Evolutionary conservation across 2,113 vertebrate species (phyloP), one percentile per base, ranked within the genome.

Genomic region (Hyla sarda): DNA sequence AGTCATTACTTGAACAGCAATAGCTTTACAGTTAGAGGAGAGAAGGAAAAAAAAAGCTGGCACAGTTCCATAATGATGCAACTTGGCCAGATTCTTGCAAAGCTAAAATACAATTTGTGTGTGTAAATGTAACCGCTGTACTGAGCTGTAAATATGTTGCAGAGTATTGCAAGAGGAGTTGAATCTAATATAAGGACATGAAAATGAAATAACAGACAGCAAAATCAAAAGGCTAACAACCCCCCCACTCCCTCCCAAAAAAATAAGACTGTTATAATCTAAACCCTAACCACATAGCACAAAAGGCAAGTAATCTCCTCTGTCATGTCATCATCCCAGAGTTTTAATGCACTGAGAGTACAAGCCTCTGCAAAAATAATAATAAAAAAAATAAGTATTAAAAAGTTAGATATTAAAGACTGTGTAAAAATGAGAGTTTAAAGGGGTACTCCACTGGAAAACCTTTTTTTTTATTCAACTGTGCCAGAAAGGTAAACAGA

Each of bases 61-160:
- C 81, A 21, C 21, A 34, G 14, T 54, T 82, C 65, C 65, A 82
- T 30, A 30, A 37, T 83, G 82, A 83, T 83, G 82, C 82, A 83
- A 83, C 82, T 23, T 19, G 21, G 67, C 21, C 47, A 25, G 30
- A 11, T 25, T 83, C 28, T 83, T 83, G 32, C 82, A 73, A 14
- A 73, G 67, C 45, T 56, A n/a, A 48, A 67, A 65, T 9, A 16
- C 14, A 28, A 48, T 28, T 28, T 41, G 30, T 65, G 13, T 19
- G 23, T 67, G 25, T 30, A 9, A 50, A 19, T 19, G 60, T 47
- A 30, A 82, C 67, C 28, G 37, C 12, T 10, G 45, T 67, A 19
- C 37, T 30, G 13, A 13, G 21, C 3, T 50, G 41, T 12, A 48
- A 14, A 47, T 67, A 23, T 67, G 7, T 54, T 54, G 17, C 17